Base-by-base conservation (phyloP, 2,888 invertebrate genomes). In the Heliconius ethilla region DNA sequence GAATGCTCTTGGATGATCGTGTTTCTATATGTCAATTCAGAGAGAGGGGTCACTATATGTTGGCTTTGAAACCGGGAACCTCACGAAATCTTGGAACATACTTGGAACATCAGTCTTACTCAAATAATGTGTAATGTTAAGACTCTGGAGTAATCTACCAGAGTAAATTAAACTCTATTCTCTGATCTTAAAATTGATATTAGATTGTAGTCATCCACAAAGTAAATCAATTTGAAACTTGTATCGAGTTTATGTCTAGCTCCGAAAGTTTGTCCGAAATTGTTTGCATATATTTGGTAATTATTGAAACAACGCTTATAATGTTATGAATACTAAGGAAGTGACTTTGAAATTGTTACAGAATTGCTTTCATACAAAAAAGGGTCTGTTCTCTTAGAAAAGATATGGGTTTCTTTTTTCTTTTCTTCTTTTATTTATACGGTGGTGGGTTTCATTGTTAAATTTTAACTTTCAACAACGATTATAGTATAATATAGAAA, bases 1-100 rank as follows among this genome's bases (percentile, higher is more conserved):
- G 6, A 6, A 33, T 0, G 33, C 80, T 82, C 82, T 82, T 76
- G 78, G 65, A 83, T 82, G 79, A 80, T 81, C 77, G 55, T 72
- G 74, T 70, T 70, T 45, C 75, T 75, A 77, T 81, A 82, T 76
- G 73, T 80, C 80, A 75, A 75, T 59, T 77, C 78, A 75, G 70
- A 59, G 67, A 75, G 69, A 80, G 63, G 83, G 89, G 70, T 86
- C 89, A 82, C 59, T 37, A 81, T 85, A 86, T 25, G 75, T 70
- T 88, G 87, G 88, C 79, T 81, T 80, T 69, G 81, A 82, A 77
- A 81, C 33, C 83, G 83, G 84, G 85, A 82, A 84, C 83, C 85
- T 86, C 84, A 83, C 85, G 85, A 88, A 87, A 88, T 89, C 88
- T 89, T 86, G 83, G 84, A 85, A 86, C 85, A 85, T 80, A 73